Evolutionary conservation across 2,797 vertebrate genomes (phyloP), one percentile per base, ranked within the genome.

Genomic region (Cyprinella venusta): DNA sequence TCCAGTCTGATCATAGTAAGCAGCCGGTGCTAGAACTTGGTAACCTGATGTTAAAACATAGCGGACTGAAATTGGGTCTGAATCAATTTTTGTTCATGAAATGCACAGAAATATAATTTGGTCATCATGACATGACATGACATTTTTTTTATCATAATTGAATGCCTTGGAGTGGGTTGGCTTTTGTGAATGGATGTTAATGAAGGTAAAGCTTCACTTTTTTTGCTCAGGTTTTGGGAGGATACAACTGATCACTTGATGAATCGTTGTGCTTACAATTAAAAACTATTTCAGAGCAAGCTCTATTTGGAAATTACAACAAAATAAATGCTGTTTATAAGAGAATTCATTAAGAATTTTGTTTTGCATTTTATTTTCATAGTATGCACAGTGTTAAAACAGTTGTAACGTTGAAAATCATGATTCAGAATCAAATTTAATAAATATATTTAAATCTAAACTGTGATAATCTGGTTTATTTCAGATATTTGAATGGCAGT

Each of bases 1-100:
- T 89, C 98, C 98, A 61, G 92, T 99, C 95, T 98, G 97, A 93
- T 99, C 98, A 0, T 99, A 99, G 93, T 99, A 99, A 83, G 98
- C 98, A 89, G 98, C 96, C 83, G 97, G 98, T 85, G 98, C 95
- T 89, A 99, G 92, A 61, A 99, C 97, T 90, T 98, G 98, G 92
- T 99, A 99, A 89, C 98, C 98, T 99, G 85, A 75, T 48, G 45
- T 63, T 15, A 50, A 19, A 70, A 19, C 16, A 71, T 8, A 52
- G 50, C 54, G 69, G 40, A 75, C 13, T 68, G 13, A 30, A 63
- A 16, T 15, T 16, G 30, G 16, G 74, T 71, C 24, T 26, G 33
- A 38, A 38, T 67, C 19, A 52, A 63, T 16, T 63, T 16, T 6
- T 6, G 26, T 54, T 61, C 10, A 61, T 61, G n/a, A 61, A 61